Base-by-base conservation (phyloP, 2,113 vertebrate species). In the Esox niger region DNA sequence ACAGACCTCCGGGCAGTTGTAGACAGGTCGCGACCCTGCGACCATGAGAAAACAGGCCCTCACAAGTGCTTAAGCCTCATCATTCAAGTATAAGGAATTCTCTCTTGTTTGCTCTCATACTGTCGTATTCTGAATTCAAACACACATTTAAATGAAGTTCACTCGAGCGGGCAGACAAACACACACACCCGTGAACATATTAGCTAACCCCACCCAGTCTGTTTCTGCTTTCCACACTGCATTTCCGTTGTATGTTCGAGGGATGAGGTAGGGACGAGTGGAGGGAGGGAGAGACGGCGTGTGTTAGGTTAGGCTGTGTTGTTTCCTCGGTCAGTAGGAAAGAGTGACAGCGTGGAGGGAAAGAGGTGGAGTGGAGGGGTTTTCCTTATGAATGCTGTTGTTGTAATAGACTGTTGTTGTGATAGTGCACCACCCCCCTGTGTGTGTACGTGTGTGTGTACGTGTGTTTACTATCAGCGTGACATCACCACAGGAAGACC, bases 241-340 rank as follows among this genome's bases (percentile, higher is more conserved):
- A 4, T 43, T 43, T 43, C 38, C 38, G 38, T 43, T 43, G 2
- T 43, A 43, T 15, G 17, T 43, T 43, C n/a, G 64, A 15, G 52
- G 74, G 55, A 73, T 68, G 74, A 79, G 68, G 75, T 56, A 79
- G 70, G 80, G 56, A 58, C 25, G 23, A 26, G 26, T 2, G 67
- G 75, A 17, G 62, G 33, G 74, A 73, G 67, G 67, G 72, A 78
- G n/a, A n/a, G n/a, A n/a, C n/a, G n/a, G n/a, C n/a, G n/a, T n/a
- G n/a, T n/a, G n/a, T n/a, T n/a, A n/a, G 82, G 84, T 79, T 75
- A 76, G 29, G 74, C 30, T 65, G 4, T 75, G 79, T 79, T 80
- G 81, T 87, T 86, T 79, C 69, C 82, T 81, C 73, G 29, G 31
- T 64, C 84, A 67, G 29, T 70, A 64, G 87, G 87, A 89, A 87